Evolutionary conservation across 2,113 vertebrate species (phyloP), one percentile per base, ranked within the genome.

Genomic region (Pelvicachromis taeniatus): DNA sequence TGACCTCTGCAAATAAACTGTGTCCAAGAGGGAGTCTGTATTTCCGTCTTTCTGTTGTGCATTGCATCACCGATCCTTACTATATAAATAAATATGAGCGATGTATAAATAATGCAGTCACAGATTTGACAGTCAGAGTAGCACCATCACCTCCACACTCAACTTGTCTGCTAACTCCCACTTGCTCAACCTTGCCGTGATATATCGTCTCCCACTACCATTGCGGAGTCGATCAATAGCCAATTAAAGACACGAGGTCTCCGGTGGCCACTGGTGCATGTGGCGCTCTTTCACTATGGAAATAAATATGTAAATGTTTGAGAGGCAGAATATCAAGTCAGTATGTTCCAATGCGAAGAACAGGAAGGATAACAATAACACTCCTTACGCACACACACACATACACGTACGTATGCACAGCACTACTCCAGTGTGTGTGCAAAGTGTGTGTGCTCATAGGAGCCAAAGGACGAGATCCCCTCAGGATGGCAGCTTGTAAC

Each of bases 141-240:
- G 61, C 56, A 56, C 48, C 6, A 83, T 81, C 82, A 81, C 81
- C 80, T 63, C 53, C 68, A 6, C 17, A 13, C 75, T 81, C 59
- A 61, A 78, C 65, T 81, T 19, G 77, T 86, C 77, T 61, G 40
- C 58, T 83, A 70, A 61, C 61, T 80, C 77, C 65, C 12, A 59
- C 73, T 84, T 59, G 78, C 73, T 87, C 88, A 90, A 91, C 73
- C 79, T 88, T 83, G 54, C 26, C 26, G 85, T 92, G 91, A 95
- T 94, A 93, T 91, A 92, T 93, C 85, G 89, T 93, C 93, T 95
- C 84, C 81, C 68, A 4, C 78, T 77, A 83, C 84, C 85, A 10
- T 68, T 63, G 80, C 83, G 59, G 73, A 94, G 88, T 93, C 93
- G 95, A 95, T 96, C 95, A 95, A 96, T 96, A 94, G 86, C 86